phyloP scores from a whole-genome alignment of 1,140 invertebrate genomes.

The Plutomurus gul region DNA sequence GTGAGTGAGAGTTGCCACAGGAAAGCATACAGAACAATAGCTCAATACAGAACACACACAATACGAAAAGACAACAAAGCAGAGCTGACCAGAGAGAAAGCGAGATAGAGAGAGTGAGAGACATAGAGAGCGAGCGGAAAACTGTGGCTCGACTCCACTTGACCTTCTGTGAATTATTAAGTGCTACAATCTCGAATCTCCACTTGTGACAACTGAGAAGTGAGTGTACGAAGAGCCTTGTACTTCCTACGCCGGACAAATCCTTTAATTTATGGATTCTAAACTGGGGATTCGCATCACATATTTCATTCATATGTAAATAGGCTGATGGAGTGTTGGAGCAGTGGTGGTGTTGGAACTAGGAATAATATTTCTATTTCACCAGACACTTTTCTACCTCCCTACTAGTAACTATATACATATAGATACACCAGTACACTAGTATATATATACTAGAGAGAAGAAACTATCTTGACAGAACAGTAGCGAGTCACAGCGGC shows the following conservation, averaged over 20 bases:
- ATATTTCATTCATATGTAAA: conserved; percentile 1
- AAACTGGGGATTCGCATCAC: not conserved
- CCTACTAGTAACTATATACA: no score
- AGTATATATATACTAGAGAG: no score
- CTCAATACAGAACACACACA: no score
- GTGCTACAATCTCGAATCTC: conserved; percentile 14
- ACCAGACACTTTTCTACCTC: not conserved
- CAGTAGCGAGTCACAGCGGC: no score
- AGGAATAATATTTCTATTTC: not conserved
- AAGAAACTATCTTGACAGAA: no score
- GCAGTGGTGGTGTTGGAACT: no score
- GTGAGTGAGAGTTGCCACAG: no score
- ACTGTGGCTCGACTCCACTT: not conserved
- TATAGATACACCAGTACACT: no score
- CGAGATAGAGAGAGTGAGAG: not conserved
- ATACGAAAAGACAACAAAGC: not conserved
- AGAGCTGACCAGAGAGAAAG: not conserved
- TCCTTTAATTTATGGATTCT: conserved; percentile 22
- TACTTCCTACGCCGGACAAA: not conserved
- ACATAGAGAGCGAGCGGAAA: not conserved
- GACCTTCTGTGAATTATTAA: conserved; percentile 16
- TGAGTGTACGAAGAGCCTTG: not conserved
- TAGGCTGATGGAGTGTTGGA: not conserved
- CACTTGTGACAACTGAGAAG: conserved; percentile 6
- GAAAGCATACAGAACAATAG: no score